These are phyloP conservation scores for Tribolium freemani DNA, from an alignment of 2,888 invertebrate genomes.

Conservation along the genomic window DNA sequence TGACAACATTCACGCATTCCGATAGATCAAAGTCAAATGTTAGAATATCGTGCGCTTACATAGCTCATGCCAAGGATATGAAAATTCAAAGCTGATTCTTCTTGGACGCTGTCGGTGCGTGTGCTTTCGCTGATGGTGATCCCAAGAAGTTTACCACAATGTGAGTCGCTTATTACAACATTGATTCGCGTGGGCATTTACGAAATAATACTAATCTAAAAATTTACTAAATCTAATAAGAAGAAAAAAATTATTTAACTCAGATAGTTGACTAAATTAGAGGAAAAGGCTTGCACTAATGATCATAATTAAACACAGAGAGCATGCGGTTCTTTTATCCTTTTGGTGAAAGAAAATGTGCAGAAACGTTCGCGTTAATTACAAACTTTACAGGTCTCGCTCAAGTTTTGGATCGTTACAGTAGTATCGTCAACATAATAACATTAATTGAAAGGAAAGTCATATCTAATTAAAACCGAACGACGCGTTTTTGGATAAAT, in stretches of 20 bases:
- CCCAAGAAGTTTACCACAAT: conserved; percentile 22
- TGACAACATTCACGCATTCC: conserved; percentile 34
- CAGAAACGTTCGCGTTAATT: conserved; percentile 17
- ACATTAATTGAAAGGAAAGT: conserved; percentile 19
- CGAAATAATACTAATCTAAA: conserved; percentile 15
- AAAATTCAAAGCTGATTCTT: conserved; percentile 49
- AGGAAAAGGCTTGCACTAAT: not conserved
- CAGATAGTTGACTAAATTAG: conserved; percentile 30
- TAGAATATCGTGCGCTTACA: conserved; percentile 53
- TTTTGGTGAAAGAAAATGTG: conserved; percentile 2
- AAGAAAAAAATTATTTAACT: not conserved
- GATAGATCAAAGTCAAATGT: conserved; percentile 16
- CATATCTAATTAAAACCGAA: conserved; percentile 9
- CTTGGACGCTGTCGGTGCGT: conserved; percentile 55
- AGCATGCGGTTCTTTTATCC: conserved; percentile 12
- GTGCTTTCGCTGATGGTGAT: conserved; percentile 55
- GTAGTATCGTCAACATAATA: conserved; percentile 9
- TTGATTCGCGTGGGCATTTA: conserved; percentile 35
- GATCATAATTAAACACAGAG: conserved; percentile 15
- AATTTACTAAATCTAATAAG: conserved; percentile 5
- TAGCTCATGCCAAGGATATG: conserved; percentile 51
- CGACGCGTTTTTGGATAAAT: not conserved
- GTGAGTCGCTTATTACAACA: conserved; percentile 13
- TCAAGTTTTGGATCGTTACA: conserved; percentile 4
- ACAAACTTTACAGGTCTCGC: conserved; percentile 15